Percentiles rank a stretch among this genome's conserved stretches.
phyloP scores from a whole-genome alignment of 2,113 vertebrate species.

The Charadrius vociferus region DNA sequence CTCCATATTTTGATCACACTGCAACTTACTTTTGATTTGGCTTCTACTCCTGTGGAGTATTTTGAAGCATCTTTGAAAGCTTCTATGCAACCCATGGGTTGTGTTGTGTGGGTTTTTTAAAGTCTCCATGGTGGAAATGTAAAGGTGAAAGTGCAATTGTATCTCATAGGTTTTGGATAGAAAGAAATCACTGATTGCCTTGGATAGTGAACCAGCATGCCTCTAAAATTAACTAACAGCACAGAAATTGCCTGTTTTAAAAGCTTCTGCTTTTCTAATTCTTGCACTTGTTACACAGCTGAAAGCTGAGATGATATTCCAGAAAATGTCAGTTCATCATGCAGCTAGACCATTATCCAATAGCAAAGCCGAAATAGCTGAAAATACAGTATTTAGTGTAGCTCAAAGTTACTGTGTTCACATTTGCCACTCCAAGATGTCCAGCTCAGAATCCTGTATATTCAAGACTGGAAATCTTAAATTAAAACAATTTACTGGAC shows the following conservation, averaged over 20 bases:
- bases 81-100: neutral
- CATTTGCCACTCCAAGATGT: neutral
- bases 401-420: neutral
- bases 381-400: neutral
- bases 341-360: neutral
- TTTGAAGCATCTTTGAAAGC: neutral
- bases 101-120: neutral
- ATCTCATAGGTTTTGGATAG: neutral
- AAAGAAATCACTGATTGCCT: neutral
- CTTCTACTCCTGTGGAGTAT: neutral
- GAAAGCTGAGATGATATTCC: neutral
- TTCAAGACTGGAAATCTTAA: neutral
- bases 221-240: neutral
- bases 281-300: neutral
- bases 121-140: neutral
- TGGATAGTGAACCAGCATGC: neutral
- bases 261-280: neutral
- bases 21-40: neutral
- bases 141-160: neutral
- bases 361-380: neutral
- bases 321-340: neutral
- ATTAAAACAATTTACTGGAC: accelerated
- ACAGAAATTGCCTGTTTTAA: neutral
- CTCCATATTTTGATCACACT: neutral
- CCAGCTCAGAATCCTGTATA: neutral